Conservation (phyloP, 2,113 vertebrate genomes). For the Mugil cephalus region DNA sequence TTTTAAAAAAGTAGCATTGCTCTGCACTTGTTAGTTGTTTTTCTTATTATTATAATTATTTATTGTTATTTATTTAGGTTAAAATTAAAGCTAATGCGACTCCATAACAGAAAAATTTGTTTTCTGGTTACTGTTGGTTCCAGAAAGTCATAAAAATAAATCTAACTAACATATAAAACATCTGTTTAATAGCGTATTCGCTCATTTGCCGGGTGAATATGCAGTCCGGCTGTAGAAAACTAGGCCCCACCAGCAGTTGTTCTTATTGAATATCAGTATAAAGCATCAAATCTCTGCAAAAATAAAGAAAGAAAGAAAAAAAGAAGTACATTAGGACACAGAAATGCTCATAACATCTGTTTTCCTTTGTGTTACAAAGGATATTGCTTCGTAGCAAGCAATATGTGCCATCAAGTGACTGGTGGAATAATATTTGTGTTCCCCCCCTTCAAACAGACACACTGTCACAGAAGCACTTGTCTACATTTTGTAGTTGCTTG, state of each 20-base stretch:
- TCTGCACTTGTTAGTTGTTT: no score
- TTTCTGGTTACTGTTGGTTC: no score
- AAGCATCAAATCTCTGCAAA: conserved; percentile 17
- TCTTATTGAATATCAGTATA: conserved; percentile 31
- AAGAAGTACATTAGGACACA: conserved; percentile 59
- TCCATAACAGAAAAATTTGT: no score
- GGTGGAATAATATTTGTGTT: conserved; percentile 77
- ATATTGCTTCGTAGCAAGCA: conserved; percentile 63
- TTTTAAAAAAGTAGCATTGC: no score
- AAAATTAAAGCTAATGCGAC: no score
- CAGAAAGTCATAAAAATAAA: background rate
- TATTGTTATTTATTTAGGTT: no score
- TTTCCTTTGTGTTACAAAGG: conserved; percentile 74
- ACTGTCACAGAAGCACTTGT: conserved; percentile 83
- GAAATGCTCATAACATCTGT: conserved; percentile 74
- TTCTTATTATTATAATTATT: no score
- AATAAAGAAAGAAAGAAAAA: conserved; percentile 46
- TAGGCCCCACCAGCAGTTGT: conserved; percentile 26
- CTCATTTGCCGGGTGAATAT: conserved; percentile 14
- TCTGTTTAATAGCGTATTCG: background rate
- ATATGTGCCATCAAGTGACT: conserved; percentile 71
- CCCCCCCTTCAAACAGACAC: conserved; percentile 79
- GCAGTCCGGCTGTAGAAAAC: conserved; percentile 26
- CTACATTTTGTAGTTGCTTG: conserved; percentile 85
- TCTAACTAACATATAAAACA: conserved; percentile 28